A percentile compares a stretch with the other conserved stretches of the same genome.
Evolutionary conservation across 2,888 invertebrate genomes (phyloP).

Genomic region (Stenodema calcarata): DNA sequence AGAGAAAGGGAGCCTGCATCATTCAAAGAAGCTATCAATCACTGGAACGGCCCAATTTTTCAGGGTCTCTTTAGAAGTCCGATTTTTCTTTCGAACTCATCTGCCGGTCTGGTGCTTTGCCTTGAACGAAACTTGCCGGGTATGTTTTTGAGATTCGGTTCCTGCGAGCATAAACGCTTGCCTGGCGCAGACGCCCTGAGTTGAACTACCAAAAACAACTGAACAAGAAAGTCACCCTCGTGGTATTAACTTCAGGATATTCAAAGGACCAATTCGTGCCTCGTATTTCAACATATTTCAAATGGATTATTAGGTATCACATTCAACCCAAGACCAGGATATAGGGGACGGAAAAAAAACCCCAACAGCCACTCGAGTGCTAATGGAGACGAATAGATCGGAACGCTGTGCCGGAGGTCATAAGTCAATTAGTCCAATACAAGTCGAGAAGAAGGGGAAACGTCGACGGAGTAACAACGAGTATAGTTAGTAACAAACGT

Average conservation of each 20-base stretch:
- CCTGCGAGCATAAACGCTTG: too few relatives aligned
- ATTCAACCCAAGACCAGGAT: background rate
- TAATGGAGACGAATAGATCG: conserved; percentile 27
- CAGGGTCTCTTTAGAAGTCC: background rate
- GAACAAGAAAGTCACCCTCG: too few relatives aligned
- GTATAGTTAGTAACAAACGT: background rate
- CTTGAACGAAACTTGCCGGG: too few relatives aligned
- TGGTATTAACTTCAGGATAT: too few relatives aligned
- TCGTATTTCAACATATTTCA: too few relatives aligned
- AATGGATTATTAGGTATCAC: background rate
- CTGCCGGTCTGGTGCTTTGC: background rate
- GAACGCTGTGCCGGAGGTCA: background rate
- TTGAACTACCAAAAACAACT: too few relatives aligned
- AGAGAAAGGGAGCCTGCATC: background rate
- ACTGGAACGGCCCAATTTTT: background rate
- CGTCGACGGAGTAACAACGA: background rate
- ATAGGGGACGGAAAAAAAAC: background rate
- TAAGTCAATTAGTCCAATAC: conserved; percentile 14
- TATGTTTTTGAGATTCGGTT: too few relatives aligned
- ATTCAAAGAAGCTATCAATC: conserved; percentile 3
- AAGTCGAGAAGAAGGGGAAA: background rate
- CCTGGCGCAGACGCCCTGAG: too few relatives aligned
- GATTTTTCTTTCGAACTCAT: background rate
- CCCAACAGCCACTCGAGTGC: background rate
- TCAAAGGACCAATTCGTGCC: too few relatives aligned